These are phyloP conservation scores for Sus cebifrons DNA, from an alignment of 2,797 vertebrate species.

Conservation along the genomic window DNA sequence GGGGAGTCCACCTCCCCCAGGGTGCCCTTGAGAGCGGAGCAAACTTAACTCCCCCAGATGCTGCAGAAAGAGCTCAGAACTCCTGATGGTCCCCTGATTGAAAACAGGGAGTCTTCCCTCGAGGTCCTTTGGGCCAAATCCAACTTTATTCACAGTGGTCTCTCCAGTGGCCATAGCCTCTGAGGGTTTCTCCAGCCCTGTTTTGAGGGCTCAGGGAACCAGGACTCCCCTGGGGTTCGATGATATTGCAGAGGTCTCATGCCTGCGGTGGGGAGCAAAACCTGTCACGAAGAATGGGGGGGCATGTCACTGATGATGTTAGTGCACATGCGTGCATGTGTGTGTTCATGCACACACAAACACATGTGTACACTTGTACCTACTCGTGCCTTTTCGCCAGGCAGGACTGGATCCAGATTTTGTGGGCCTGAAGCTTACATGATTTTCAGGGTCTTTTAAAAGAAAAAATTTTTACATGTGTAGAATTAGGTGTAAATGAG, in stretches of 20 bases:
- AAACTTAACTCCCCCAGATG: conserved; percentile 27
- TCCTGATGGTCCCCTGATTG: background rate
- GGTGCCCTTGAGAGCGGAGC: background rate
- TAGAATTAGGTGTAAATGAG: background rate
- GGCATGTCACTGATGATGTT: background rate
- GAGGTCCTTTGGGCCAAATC: background rate
- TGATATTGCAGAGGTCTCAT: conserved; percentile 13
- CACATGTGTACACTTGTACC: background rate
- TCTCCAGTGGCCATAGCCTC: background rate
- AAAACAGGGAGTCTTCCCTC: conserved; percentile 61
- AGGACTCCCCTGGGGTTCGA: background rate
- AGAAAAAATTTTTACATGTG: conserved; percentile 23
- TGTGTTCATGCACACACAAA: background rate
- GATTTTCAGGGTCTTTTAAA: background rate
- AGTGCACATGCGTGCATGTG: fast-evolving
- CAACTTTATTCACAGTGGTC: background rate
- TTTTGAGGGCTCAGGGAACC: background rate
- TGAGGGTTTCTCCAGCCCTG: conserved; percentile 18
- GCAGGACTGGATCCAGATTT: background rate
- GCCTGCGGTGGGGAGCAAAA: background rate
- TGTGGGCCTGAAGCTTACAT: background rate
- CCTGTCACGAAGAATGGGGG: background rate
- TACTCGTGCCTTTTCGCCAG: background rate
- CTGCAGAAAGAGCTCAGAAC: conserved; percentile 34
- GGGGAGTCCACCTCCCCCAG: background rate